Evolutionary conservation across 2,113 vertebrate species (phyloP).

Genomic region (Mustelus asterias): DNA sequence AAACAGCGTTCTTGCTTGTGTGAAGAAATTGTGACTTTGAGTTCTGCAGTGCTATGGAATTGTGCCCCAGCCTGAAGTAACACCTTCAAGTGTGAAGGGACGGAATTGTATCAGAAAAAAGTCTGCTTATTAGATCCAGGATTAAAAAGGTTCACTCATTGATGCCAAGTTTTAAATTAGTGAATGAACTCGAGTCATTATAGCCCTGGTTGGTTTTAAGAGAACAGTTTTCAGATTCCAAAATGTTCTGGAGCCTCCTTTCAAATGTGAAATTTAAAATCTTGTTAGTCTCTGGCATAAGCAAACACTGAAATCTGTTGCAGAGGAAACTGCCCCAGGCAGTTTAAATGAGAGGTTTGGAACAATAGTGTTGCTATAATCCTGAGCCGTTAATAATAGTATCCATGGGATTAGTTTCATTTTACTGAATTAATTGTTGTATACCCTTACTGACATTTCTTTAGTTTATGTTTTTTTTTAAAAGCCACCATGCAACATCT

Average conservation of each 20-base stretch:
- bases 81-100: not conserved
- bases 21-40: not conserved
- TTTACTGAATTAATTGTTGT: constrained; percentile 17
- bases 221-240: not conserved
- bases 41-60: not conserved
- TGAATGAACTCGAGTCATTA: not conserved
- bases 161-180: not conserved
- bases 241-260: not conserved
- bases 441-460: not conserved
- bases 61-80: not conserved
- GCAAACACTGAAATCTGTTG: not conserved
- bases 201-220: not conserved
- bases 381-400: not conserved
- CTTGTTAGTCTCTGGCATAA: not conserved
- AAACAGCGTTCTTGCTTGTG: not conserved
- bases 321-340: not conserved
- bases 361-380: constrained; percentile 8
- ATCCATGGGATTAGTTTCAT: constrained; percentile 24
- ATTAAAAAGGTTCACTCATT: not conserved
- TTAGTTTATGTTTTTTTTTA: not conserved
- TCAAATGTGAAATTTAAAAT: not conserved
- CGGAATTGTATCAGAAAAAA: not conserved
- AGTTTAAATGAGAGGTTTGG: not conserved
- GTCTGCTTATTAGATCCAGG: not conserved
- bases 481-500: not conserved